Conservation (phyloP, 2,113 vertebrate species). For the Capreolus pygargus region DNA sequence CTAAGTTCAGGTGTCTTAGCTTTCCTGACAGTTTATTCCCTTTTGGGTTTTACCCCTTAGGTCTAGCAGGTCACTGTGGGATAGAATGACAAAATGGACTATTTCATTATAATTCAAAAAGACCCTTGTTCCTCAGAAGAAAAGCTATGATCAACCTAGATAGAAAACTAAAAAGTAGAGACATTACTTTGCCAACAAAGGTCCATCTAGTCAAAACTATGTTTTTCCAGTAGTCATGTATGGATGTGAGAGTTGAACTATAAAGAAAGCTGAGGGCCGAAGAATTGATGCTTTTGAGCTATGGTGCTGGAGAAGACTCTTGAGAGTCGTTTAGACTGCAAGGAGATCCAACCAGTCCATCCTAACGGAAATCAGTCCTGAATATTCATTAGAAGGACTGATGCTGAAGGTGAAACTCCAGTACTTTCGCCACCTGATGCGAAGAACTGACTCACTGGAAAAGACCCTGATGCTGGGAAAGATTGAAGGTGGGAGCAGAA, state of each 20-base stretch:
- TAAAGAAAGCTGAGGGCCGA: fast-evolving
- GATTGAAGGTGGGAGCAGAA: not conserved
- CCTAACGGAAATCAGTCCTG: not conserved
- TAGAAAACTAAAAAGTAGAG: not conserved
- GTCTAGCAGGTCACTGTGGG: not conserved
- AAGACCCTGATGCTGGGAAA: not conserved
- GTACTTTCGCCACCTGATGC: not conserved
- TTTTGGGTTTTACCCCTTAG: not conserved
- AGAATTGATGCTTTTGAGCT: not conserved
- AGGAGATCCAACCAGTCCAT: not conserved
- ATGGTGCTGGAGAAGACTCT: not conserved
- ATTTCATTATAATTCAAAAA: not conserved
- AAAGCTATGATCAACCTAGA: not conserved
- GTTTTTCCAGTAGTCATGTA: not conserved
- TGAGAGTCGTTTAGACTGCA: not conserved
- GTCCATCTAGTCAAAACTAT: not conserved
- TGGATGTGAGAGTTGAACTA: not conserved
- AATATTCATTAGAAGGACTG: not conserved
- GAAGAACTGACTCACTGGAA: not conserved
- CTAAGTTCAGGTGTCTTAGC: not conserved
- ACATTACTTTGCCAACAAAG: not conserved
- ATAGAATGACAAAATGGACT: not conserved
- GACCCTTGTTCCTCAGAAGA: not conserved
- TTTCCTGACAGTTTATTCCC: not conserved
- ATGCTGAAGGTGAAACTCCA: not conserved